These are phyloP conservation scores for Hemicentrotus pulcherrimus DNA, from an alignment of 35 echinoderm and acorn worm species.

Conservation along the genomic window DNA sequence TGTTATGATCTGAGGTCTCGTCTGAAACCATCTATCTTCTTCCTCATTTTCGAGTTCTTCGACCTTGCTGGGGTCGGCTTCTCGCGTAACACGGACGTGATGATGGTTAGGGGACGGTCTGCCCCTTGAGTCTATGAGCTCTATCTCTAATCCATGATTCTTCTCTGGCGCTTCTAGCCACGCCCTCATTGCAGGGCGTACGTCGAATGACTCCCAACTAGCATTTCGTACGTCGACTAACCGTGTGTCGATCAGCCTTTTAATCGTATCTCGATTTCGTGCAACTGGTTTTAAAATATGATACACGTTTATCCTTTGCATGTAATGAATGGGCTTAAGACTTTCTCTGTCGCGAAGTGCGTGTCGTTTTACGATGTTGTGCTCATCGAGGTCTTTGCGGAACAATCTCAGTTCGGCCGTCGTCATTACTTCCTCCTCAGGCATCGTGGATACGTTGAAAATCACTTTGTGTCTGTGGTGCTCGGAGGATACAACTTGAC, in stretches of 20 bases:
- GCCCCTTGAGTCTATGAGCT: slow-evolving; percentile 69
- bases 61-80: slow-evolving; percentile 34
- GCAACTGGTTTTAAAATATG: slow-evolving; percentile 91
- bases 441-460: slow-evolving; percentile 80
- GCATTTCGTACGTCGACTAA: slow-evolving; percentile 80
- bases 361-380: slow-evolving; percentile 63
- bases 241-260: slow-evolving; percentile 89
- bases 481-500: background rate
- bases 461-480: slow-evolving; percentile 68
- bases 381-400: slow-evolving; percentile 65
- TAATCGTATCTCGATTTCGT: slow-evolving; percentile 83
- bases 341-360: slow-evolving; percentile 54
- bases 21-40: slow-evolving; percentile 74
- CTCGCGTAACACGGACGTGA: slow-evolving; percentile 71
- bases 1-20: slow-evolving; percentile 76
- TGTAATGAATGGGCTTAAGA: slow-evolving; percentile 47
- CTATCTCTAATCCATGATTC: slow-evolving; percentile 91
- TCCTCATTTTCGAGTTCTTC: slow-evolving; percentile 55
- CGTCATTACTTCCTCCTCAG: slow-evolving; percentile 79
- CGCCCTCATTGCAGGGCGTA: slow-evolving; percentile 76
- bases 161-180: slow-evolving; percentile 67
- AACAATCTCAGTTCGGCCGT: slow-evolving; percentile 86
- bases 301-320: slow-evolving; percentile 91
- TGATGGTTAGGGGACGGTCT: slow-evolving; percentile 63
- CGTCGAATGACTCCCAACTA: slow-evolving; percentile 92